A percentile compares a stretch with the other conserved stretches of the same genome.
Conservation (phyloP, 2,113 vertebrate species). For the Chroicocephalus ridibundus region DNA sequence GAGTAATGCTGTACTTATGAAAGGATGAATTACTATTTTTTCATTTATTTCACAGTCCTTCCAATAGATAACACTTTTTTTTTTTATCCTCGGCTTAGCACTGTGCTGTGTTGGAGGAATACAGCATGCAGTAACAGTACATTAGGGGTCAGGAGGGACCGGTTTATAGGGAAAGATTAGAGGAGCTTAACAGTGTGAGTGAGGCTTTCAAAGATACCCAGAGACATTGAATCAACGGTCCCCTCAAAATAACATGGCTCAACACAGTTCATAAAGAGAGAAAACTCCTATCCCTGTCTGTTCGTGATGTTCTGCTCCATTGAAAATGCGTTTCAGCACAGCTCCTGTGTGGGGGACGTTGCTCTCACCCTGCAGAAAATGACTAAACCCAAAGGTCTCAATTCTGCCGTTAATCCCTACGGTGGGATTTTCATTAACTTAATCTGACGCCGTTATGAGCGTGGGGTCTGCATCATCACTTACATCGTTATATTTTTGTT, state of each 20-base stretch:
- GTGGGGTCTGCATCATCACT: not conserved
- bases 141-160: not conserved
- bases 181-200: not conserved
- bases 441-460: not conserved
- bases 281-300: not conserved
- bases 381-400: not conserved
- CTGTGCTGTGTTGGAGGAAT: not conserved
- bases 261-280: not conserved
- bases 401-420: not conserved
- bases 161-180: not conserved
- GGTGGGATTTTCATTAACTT: not conserved
- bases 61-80: not conserved
- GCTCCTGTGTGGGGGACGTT: not conserved
- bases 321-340: not conserved
- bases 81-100: not conserved
- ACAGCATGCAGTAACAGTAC: not conserved
- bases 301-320: not conserved
- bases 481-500: not conserved
- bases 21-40: not conserved
- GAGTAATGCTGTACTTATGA: not conserved
- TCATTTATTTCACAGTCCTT: not conserved
- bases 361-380: not conserved
- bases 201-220: not conserved
- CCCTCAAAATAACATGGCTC: not conserved
- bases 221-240: not conserved